These are phyloP conservation scores for Tylochromis polylepis DNA, from an alignment of 2,113 vertebrate genomes.

Conservation along the genomic window DNA sequence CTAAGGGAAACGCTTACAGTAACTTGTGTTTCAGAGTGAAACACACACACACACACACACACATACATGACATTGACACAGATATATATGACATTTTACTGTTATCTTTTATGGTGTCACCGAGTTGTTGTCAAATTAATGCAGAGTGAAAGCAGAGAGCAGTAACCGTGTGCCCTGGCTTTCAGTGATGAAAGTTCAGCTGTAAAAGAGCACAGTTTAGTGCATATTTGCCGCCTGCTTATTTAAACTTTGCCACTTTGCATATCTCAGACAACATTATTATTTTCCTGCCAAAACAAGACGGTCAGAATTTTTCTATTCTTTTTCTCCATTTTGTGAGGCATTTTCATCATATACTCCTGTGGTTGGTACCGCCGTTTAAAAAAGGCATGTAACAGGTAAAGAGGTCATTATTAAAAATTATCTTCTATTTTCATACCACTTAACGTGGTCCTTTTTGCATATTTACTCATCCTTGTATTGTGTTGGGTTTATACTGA, in stretches of 20 bases:
- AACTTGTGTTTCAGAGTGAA: background rate
- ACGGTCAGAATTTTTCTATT: background rate
- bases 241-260: background rate
- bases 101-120: background rate
- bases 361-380: background rate
- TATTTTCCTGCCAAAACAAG: background rate
- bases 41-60: too few species aligned
- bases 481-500: background rate
- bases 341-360: background rate
- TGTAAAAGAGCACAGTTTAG: background rate
- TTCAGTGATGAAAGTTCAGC: background rate
- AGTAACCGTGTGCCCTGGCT: background rate
- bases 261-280: background rate
- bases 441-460: background rate
- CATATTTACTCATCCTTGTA: background rate
- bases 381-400: background rate
- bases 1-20: background rate
- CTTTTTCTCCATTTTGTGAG: background rate
- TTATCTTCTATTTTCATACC: background rate
- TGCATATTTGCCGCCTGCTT: background rate
- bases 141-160: background rate
- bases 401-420: background rate
- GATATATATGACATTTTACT: background rate
- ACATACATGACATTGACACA: background rate
- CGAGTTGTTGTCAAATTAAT: background rate